phyloP scores from a whole-genome alignment of 1,140 invertebrate species.

The Trichoplusia ni region DNA sequence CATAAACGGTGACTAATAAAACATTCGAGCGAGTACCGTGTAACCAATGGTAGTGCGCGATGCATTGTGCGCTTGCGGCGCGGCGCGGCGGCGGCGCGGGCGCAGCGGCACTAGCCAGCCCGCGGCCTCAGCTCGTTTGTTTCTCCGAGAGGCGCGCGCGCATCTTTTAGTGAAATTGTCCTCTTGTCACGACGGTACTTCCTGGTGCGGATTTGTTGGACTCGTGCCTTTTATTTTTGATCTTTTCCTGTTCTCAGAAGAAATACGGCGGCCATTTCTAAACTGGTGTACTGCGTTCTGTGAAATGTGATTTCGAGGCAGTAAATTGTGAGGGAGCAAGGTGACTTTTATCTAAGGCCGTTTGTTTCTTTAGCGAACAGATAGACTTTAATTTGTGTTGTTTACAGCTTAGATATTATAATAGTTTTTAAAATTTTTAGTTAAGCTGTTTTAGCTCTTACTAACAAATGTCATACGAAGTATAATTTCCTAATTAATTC shows the following conservation, averaged over 20 bases:
- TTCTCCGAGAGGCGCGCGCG: slow-evolving; percentile 13
- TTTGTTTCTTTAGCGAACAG: background rate
- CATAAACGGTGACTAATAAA: too few relatives aligned
- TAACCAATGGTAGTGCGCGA: slow-evolving; percentile 5
- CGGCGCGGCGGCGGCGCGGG: too few relatives aligned
- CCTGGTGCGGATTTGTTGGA: slow-evolving; percentile 22
- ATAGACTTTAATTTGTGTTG: background rate
- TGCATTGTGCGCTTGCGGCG: slow-evolving; percentile 19
- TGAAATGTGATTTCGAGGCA: background rate
- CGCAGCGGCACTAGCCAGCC: background rate
- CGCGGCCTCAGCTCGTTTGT: too few relatives aligned
- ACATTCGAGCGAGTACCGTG: slow-evolving; percentile 9
- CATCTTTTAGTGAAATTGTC: slow-evolving; percentile 20
- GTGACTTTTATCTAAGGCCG: background rate
- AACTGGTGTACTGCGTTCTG: background rate
- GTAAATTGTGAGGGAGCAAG: background rate
- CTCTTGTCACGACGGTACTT: slow-evolving; percentile 15
- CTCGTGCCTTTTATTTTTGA: slow-evolving; percentile 22
- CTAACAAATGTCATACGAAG: too few relatives aligned
- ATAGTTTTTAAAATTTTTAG: too few relatives aligned
- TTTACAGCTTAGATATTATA: background rate
- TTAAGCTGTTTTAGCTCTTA: too few relatives aligned
- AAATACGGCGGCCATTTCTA: slow-evolving; percentile 4
- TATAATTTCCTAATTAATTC: slow-evolving; percentile 3
- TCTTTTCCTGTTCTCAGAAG: slow-evolving; percentile 17